Evolutionary conservation across 2,888 invertebrate species (phyloP), one percentile per base, ranked within the genome.

Genomic region (Drosophila paranaensis): DNA sequence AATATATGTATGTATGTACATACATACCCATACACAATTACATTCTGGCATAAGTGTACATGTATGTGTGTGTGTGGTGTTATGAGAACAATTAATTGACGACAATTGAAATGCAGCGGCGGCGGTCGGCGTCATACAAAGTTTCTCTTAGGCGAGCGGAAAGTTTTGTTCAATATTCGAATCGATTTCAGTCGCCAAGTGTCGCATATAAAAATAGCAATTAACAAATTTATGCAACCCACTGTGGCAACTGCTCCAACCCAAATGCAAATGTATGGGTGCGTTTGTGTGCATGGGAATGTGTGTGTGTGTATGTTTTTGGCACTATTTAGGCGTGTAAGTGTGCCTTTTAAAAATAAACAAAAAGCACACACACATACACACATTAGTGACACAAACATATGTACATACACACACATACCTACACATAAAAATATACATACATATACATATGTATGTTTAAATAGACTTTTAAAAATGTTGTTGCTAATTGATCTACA

Each of bases 171-270:
- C 62, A 71, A 71, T 78, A 65, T 79, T 76, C 73, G 69, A 76
- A 79, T 76, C 68, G 73, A 74, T 85, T 77, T 64, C 56, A 37
- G 74, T 82, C 63, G 77, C 62, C 80, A 72, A 78, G 81, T 77
- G 69, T 58, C 67, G 61, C 53, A 57, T 72, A 60, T 83, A 83
- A 77, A 88, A 89, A 84, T 89, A 89, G 84, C 77, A 87, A 89
- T 89, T 89, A 83, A 84, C 74, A 71, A 79, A 83, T 89, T 87
- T 89, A 89, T 89, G 89, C 87, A 85, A 85, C 61, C 71, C 58
- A 61, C 55, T 48, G 64, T 40, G 62, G 55, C 53, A 50, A 65
- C 51, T 60, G 60, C 70, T 60, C 55, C 60, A 66, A 67, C 57
- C 51, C 51, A 48, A 48, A 37, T 42, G 51, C 39, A 30, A 55